phyloP scores from a whole-genome alignment of 2,113 vertebrate genomes.

The Geococcyx californianus region DNA sequence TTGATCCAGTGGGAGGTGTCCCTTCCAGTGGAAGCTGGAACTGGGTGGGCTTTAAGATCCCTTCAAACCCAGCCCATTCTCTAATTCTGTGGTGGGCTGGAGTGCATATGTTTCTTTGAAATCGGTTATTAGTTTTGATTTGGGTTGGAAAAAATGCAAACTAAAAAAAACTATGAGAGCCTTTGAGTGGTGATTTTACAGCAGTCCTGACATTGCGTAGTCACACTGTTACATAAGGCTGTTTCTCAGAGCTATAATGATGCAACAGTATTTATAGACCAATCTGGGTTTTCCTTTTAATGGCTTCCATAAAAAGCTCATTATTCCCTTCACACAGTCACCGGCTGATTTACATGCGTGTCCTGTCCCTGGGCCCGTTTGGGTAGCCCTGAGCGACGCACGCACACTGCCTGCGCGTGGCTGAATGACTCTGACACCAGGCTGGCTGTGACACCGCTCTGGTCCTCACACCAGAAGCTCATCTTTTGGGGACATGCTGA shows the following conservation, averaged over 20 bases:
- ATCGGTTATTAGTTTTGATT: not conserved
- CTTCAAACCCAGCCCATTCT: too few species aligned
- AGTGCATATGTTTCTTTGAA: not conserved
- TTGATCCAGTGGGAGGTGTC: too few species aligned
- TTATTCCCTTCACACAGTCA: conserved; percentile 2
- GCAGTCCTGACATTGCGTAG: not conserved
- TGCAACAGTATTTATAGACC: conserved; percentile 39
- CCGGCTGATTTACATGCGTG: not conserved
- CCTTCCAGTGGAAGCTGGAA: too few species aligned
- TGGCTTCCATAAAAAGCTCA: conserved; percentile 53
- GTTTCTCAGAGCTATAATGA: not conserved
- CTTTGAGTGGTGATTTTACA: not conserved
- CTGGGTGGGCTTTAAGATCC: too few species aligned
- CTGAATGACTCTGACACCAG: not conserved
- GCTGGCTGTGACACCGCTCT: not conserved
- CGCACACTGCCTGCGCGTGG: not conserved
- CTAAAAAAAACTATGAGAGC: accelerated
- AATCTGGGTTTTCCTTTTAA: conserved; percentile 44
- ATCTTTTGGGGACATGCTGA: not conserved
- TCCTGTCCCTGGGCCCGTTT: not conserved
- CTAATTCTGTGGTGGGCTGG: too few species aligned
- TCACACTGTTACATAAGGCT: not conserved
- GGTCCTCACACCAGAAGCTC: not conserved
- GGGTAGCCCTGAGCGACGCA: not conserved
- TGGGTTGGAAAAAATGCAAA: not conserved